These are phyloP conservation scores for Chlamydotis undulata DNA, from an alignment of 2,113 vertebrate genomes.

Conservation along the genomic window DNA sequence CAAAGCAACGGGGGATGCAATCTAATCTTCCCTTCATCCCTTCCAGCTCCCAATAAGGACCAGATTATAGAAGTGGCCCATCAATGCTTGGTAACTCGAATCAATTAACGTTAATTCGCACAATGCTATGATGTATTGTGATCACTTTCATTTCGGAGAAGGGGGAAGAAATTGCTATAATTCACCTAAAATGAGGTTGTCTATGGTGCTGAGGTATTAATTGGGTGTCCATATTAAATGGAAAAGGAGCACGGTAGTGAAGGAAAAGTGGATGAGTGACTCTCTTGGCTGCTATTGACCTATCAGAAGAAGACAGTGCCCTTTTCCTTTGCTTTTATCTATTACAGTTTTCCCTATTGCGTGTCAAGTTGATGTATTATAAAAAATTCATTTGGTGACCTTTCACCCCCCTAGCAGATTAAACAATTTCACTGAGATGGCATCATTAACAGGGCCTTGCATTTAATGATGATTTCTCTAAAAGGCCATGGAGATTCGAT, in stretches of 20 bases:
- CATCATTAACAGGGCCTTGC: constrained; percentile 92
- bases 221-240: constrained; percentile 99
- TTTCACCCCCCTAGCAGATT: constrained; percentile 98
- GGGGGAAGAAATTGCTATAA: constrained; percentile 94
- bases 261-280: constrained; percentile 95
- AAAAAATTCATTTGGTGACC: constrained; percentile 99
- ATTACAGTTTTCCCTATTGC: constrained; percentile 95
- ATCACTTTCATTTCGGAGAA: constrained; percentile 83
- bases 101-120: constrained; percentile 93
- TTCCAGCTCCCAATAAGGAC: constrained; percentile 92
- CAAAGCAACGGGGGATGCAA: constrained; percentile 86
- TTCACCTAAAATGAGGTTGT: constrained; percentile 91
- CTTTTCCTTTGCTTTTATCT: constrained; percentile 95
- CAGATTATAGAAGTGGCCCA: constrained; percentile 84
- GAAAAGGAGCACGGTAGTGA: constrained; percentile 86
- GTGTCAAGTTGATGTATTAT: constrained; percentile 99
- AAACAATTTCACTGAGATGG: constrained; percentile 96
- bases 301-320: constrained; percentile 97
- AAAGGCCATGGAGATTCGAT: constrained; percentile 99
- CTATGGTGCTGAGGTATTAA: constrained; percentile 90
- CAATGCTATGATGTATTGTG: constrained; percentile 87
- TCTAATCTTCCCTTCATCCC: constrained; percentile 92
- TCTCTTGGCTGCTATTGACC: constrained; percentile 99
- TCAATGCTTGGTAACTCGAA: constrained; percentile 87
- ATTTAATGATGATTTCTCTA: constrained; percentile 99